A percentile compares a stretch with the other conserved stretches of the same genome.
These are phyloP conservation scores for Platyura marginata DNA, from an alignment of 1,140 invertebrate genomes.

Conservation along the genomic window DNA sequence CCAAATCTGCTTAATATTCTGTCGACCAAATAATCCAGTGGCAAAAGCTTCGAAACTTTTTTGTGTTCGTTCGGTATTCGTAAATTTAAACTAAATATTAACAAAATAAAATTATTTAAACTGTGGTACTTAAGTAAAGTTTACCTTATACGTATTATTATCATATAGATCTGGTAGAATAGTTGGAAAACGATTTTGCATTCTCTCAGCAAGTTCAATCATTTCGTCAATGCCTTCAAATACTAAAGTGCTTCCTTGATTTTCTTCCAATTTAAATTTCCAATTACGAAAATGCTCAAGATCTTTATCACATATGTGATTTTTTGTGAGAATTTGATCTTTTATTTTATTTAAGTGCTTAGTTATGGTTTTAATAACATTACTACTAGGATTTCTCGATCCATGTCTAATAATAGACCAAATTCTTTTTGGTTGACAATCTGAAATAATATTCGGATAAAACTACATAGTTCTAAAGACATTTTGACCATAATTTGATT, in stretches of 20 bases:
- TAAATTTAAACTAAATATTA: slow-evolving; percentile 47
- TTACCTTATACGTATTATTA: slow-evolving; percentile 35
- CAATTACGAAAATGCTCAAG: slow-evolving; percentile 29
- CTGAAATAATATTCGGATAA: too few relatives aligned
- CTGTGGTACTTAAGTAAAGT: slow-evolving; percentile 2
- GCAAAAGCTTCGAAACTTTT: slow-evolving; percentile 54
- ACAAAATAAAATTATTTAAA: slow-evolving; percentile 5
- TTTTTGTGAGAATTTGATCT: slow-evolving; percentile 7
- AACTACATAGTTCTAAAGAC: too few relatives aligned
- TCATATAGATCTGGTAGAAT: slow-evolving; percentile 34
- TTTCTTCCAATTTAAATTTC: slow-evolving; percentile 23
- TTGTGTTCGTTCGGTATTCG: slow-evolving; percentile 49
- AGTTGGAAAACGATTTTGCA: slow-evolving; percentile 39
- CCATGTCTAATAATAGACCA: slow-evolving; percentile 46
- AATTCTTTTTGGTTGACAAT: too few relatives aligned
- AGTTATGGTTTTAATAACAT: slow-evolving; percentile 30
- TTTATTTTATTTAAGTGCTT: slow-evolving; percentile 30
- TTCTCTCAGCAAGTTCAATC: slow-evolving; percentile 38
- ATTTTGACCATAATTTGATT: too few relatives aligned
- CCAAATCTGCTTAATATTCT: slow-evolving; percentile 32
- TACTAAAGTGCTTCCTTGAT: slow-evolving; percentile 32
- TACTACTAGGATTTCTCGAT: slow-evolving; percentile 38
- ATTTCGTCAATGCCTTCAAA: slow-evolving; percentile 48
- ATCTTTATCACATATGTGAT: slow-evolving; percentile 20
- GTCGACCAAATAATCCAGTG: slow-evolving; percentile 48